These are phyloP conservation scores for Idris sp. DNA, from an alignment of 1,140 invertebrate species.

Conservation along the genomic window DNA sequence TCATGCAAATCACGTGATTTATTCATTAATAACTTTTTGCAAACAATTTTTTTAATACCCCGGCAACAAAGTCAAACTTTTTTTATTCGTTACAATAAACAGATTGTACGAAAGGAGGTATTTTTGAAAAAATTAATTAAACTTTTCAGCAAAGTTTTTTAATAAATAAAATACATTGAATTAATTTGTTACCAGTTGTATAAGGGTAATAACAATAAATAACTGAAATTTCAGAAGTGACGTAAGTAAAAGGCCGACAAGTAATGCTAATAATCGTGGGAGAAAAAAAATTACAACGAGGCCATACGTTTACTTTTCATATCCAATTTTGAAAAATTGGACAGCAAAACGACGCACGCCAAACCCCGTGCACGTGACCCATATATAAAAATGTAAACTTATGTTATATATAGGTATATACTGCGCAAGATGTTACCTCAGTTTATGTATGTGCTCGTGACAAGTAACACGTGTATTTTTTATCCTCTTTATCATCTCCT, in stretches of 20 bases:
- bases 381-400: constrained; percentile 35
- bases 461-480: constrained; percentile 18
- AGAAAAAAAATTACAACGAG: constrained; percentile 8
- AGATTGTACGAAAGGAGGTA: no score
- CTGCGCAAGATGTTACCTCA: constrained; percentile 15
- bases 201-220: no score
- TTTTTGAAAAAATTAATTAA: no score
- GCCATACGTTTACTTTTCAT: constrained; percentile 33
- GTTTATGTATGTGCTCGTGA: constrained; percentile 13
- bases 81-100: no score
- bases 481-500: constrained; percentile 13
- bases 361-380: constrained; percentile 13
- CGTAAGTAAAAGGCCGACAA: constrained; percentile 12
- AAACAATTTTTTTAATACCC: constrained; percentile 16
- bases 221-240: constrained; percentile 1
- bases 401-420: constrained; percentile 4
- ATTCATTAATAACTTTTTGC: constrained; percentile 50
- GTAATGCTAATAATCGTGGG: constrained; percentile 19
- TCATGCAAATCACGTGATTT: constrained; percentile 51
- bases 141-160: no score
- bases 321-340: constrained; percentile 44
- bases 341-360: constrained; percentile 8
- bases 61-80: no score
- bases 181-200: no score
- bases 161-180: no score